Percentiles rank a stretch among this genome's conserved stretches.
These are phyloP conservation scores for Odontamblyopus rebecca DNA, from an alignment of 2,797 vertebrate species.

Conservation along the genomic window DNA sequence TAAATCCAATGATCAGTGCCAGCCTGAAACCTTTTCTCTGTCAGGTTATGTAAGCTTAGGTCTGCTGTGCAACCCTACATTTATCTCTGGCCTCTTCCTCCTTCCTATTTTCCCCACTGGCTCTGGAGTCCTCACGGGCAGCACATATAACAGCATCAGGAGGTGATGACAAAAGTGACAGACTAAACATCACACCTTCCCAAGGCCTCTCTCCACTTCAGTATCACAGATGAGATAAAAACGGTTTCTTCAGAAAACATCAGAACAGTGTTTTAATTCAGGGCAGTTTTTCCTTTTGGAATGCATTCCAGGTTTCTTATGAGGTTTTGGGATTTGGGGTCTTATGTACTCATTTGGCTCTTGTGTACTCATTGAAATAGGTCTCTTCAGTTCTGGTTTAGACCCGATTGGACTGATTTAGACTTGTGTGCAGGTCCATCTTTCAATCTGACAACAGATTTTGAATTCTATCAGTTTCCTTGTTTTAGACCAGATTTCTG, in stretches of 20 bases:
- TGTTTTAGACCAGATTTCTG: neutral
- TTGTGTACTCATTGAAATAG: neutral
- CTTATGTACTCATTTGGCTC: neutral
- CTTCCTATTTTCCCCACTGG: neutral
- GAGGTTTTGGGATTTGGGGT: neutral
- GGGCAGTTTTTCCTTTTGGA: neutral
- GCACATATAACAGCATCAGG: conserved; percentile 51
- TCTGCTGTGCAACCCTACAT: conserved; percentile 7
- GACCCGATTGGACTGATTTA: neutral
- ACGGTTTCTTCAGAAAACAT: neutral
- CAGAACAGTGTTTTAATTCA: neutral
- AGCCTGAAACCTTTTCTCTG: neutral
- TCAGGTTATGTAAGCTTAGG: neutral
- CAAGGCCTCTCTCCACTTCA: conserved; percentile 57
- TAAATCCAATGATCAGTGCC: neutral
- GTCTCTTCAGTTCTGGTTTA: neutral
- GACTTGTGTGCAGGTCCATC: neutral
- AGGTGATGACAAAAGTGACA: conserved; percentile 61
- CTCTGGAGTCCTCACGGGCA: conserved; percentile 35
- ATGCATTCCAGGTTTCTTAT: neutral
- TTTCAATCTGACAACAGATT: neutral
- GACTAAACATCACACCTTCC: conserved; percentile 57
- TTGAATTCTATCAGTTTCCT: neutral
- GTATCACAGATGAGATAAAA: conserved; percentile 26
- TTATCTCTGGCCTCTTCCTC: neutral